Evolutionary conservation across 2,113 vertebrate species (phyloP).

Genomic region (Oncorhynchus masou): DNA sequence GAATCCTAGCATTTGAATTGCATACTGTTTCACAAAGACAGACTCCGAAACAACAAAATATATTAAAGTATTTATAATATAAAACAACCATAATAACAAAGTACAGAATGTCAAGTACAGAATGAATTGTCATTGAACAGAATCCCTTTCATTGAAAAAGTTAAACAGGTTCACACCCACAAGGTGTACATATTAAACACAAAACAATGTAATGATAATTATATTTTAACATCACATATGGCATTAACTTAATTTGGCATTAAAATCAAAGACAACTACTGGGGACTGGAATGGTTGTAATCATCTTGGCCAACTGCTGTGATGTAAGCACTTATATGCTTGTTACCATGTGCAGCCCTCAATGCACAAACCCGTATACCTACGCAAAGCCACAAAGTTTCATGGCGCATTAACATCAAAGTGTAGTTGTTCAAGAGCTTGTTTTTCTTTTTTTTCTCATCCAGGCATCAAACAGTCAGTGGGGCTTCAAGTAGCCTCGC

Average conservation of each 20-base stretch:
- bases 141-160: constrained; percentile 83
- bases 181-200: constrained; percentile 67
- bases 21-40: constrained; percentile 44
- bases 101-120: constrained; percentile 31
- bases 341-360: constrained; percentile 42
- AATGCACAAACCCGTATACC: constrained; percentile 32
- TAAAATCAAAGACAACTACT: background rate
- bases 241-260: constrained; percentile 45
- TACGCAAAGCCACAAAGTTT: constrained; percentile 18
- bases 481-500: constrained; percentile 8
- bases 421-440: constrained; percentile 73
- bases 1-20: constrained; percentile 20
- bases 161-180: constrained; percentile 72
- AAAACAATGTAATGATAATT: constrained; percentile 54
- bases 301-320: constrained; percentile 13
- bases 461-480: too few relatives aligned
- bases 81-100: constrained; percentile 42
- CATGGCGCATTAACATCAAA: constrained; percentile 63
- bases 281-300: background rate
- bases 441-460: constrained; percentile 27
- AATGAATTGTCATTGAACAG: constrained; percentile 53
- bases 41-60: constrained; percentile 38
- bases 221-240: constrained; percentile 32
- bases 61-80: background rate
- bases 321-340: constrained; percentile 49